Evolutionary conservation across 2,888 invertebrate species (phyloP).

Genomic region (Maniola hyperantus): DNA sequence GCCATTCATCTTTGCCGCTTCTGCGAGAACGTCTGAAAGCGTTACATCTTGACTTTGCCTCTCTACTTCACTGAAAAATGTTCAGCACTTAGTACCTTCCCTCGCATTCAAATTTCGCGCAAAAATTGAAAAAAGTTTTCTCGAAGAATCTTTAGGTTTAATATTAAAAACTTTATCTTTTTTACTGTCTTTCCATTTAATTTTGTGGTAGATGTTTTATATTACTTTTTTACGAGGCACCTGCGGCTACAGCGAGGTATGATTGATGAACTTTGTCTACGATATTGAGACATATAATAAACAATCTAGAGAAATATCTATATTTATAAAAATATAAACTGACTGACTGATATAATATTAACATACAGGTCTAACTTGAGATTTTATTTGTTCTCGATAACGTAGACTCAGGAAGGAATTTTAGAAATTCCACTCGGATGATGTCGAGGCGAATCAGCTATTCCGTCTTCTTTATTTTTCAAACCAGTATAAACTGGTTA

Average conservation of each 20-base stretch:
- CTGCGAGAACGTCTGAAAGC: constrained; percentile 74
- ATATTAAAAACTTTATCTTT: constrained; percentile 38
- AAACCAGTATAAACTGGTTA: too few species aligned
- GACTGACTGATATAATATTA: too few species aligned
- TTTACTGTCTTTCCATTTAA: constrained; percentile 33
- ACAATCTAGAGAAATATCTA: neutral
- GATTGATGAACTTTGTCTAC: constrained; percentile 33
- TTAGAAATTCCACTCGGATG: too few species aligned
- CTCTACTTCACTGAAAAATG: constrained; percentile 69
- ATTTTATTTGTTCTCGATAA: too few species aligned
- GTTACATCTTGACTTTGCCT: constrained; percentile 77
- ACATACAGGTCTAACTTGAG: too few species aligned
- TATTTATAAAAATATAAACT: too few species aligned
- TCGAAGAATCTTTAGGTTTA: constrained; percentile 25
- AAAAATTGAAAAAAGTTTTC: constrained; percentile 40
- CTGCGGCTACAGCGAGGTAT: constrained; percentile 27
- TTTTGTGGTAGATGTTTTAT: constrained; percentile 33
- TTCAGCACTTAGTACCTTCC: constrained; percentile 53
- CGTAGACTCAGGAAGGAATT: too few species aligned
- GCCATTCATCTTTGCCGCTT: constrained; percentile 82
- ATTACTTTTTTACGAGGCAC: constrained; percentile 38
- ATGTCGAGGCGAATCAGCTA: too few species aligned
- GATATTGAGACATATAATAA: constrained; percentile 14
- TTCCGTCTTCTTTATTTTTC: too few species aligned
- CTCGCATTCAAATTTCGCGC: constrained; percentile 34